Evolutionary conservation across 2,888 invertebrate genomes (phyloP).

Genomic region (Gandaritis pyraliata): DNA sequence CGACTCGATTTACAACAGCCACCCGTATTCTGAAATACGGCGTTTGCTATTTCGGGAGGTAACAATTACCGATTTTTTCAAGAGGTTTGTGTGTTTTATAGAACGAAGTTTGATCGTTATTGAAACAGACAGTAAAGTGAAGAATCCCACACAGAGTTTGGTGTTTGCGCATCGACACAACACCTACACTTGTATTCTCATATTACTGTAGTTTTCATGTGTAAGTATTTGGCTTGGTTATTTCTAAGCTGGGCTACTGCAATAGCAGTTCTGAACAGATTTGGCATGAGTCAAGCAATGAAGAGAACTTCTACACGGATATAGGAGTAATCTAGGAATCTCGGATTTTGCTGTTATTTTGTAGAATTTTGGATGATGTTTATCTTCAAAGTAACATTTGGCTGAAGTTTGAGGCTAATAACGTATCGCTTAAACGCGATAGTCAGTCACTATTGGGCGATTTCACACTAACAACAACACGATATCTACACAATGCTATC

Average conservation of each 20-base stretch:
- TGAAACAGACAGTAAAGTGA: neutral
- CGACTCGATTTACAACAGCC: constrained; percentile 36
- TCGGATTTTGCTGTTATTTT: neutral
- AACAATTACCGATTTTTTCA: constrained; percentile 31
- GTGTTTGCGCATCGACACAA: too few species aligned
- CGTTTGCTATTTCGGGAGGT: constrained; percentile 24
- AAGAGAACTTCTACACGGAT: neutral
- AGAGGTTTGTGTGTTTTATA: neutral
- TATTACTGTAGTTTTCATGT: too few species aligned
- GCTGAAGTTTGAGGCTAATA: too few species aligned
- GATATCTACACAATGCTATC: too few species aligned
- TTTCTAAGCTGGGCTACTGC: neutral
- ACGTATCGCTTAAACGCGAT: too few species aligned
- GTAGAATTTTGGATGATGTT: neutral
- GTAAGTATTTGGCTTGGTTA: neutral
- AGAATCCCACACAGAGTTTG: too few species aligned
- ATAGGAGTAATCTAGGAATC: constrained; percentile 3
- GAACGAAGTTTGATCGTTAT: neutral
- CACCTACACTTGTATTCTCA: too few species aligned
- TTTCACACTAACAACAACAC: neutral
- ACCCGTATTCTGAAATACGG: constrained; percentile 32
- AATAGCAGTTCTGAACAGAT: neutral
- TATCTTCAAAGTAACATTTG: too few species aligned
- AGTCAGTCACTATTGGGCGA: neutral
- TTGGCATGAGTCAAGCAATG: constrained; percentile 9